Evolutionary conservation across 2,888 invertebrate genomes (phyloP).

Genomic region (Nephrocerus scutellatus): DNA sequence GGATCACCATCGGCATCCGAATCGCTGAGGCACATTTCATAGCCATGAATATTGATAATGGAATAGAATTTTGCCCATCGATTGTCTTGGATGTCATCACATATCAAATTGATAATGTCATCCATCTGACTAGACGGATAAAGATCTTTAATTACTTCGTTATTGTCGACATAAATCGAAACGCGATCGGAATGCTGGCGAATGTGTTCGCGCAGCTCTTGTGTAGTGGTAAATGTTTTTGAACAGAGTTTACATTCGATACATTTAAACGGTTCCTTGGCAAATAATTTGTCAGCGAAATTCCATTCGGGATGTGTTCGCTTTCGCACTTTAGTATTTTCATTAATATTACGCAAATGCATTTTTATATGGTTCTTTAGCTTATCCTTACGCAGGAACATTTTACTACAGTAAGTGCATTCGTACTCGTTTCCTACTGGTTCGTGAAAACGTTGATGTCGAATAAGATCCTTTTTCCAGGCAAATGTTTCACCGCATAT

Average conservation of each 20-base stretch:
- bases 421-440: slow-evolving; percentile 27
- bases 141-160: slow-evolving; percentile 28
- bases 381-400: slow-evolving; percentile 37
- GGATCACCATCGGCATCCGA: slow-evolving; percentile 36
- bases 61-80: slow-evolving; percentile 32
- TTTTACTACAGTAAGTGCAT: slow-evolving; percentile 32
- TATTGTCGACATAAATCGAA: slow-evolving; percentile 26
- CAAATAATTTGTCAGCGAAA: slow-evolving; percentile 36
- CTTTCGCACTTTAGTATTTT: slow-evolving; percentile 12
- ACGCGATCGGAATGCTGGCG: slow-evolving; percentile 24
- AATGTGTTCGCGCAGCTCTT: slow-evolving; percentile 34
- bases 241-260: slow-evolving; percentile 42
- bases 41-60: slow-evolving; percentile 37
- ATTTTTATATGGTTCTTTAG: slow-evolving; percentile 30
- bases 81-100: slow-evolving; percentile 26
- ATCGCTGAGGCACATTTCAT: slow-evolving; percentile 42
- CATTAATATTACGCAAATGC: slow-evolving; percentile 20
- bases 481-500: slow-evolving; percentile 40
- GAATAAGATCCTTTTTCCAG: slow-evolving; percentile 38
- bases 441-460: slow-evolving; percentile 35
- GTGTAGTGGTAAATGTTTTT: slow-evolving; percentile 27
- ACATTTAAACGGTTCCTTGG: slow-evolving; percentile 27
- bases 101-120: slow-evolving; percentile 27
- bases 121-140: slow-evolving; percentile 22
- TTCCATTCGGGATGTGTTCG: slow-evolving; percentile 28